Base-by-base conservation (phyloP, 1,140 invertebrate genomes). In the Eueides isabella region DNA sequence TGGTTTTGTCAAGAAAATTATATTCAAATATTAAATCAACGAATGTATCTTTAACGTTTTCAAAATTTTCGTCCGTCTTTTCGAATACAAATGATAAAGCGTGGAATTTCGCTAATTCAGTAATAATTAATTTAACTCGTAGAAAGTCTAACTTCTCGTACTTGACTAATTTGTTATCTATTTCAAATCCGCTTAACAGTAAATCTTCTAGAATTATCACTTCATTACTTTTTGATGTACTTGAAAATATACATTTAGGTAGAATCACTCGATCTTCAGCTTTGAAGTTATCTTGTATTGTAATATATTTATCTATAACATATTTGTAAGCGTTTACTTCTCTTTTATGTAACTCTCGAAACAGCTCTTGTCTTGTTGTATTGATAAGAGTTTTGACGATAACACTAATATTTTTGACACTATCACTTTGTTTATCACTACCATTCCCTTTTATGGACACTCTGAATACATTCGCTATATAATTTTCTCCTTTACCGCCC, bases 321-420 rank as follows among this genome's bases (percentile, higher is more conserved):
- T 85, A 71, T 4, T 75, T 72, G 62, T 92, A 92, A 12, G 86
- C 88, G 5, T 68, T 67, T 0, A 88, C 88, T 86, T 92, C 91
- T 68, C 90, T 81, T 77, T 82, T 81, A 78, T 92, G 91, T 62
- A 92, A 66, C 77, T 90, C 84, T 69, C 82, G 76, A 72, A 92
- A 92, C 33, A 90, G 62, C 31, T 88, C 88, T 72, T 90, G 86
- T 74, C 90, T 83, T 44, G 78, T 75, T 41, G 89, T 91, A 72
- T 92, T 92, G 14, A 92, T 77, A 26, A 92, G 77, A 41, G 90
- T 92, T 78, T 92, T 92, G 0, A 92, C 84, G 63, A 92, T 88
- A 71, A 91, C 85, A 85, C 77, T 88, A 16, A 82, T 44, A 69
- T 72, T 78, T 5, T 84, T 84, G 71, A 82, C 80, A 69, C 74